Evolutionary conservation across 2,888 invertebrate species (phyloP).

Genomic region (Chrysolina oricalcia): DNA sequence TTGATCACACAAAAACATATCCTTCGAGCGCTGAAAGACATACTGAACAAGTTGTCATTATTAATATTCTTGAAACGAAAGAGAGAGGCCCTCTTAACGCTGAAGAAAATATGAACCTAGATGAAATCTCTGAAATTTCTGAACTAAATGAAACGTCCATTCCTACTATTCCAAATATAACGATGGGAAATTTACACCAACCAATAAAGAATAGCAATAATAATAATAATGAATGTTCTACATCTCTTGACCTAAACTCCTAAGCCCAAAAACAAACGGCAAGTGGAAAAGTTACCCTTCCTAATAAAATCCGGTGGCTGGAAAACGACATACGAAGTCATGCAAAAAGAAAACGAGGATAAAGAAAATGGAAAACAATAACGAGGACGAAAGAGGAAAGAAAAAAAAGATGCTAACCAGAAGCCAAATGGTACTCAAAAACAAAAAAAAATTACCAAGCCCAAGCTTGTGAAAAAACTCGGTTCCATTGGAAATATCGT

Average conservation of each 20-base stretch:
- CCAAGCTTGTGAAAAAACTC: conserved; percentile 13
- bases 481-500: conserved; percentile 18
- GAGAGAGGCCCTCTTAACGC: background rate
- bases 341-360: background rate
- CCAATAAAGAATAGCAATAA: background rate
- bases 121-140: background rate
- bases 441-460: conserved; percentile 4
- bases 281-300: conserved; percentile 16
- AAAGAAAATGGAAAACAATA: background rate
- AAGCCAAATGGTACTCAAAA: background rate
- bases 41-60: background rate
- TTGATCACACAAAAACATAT: background rate
- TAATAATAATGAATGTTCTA: background rate
- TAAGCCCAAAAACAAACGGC: conserved; percentile 16
- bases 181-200: background rate
- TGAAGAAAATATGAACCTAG: background rate
- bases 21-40: background rate
- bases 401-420: conserved; percentile 15
- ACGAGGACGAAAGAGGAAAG: conserved; percentile 2
- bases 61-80: background rate
- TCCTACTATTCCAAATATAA: background rate
- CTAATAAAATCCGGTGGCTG: conserved; percentile 5
- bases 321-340: background rate
- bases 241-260: background rate
- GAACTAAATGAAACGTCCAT: background rate